Evolutionary conservation across 2,888 invertebrate genomes (phyloP), one percentile per base, ranked within the genome.

Genomic region (Stenotaenia linearis): DNA sequence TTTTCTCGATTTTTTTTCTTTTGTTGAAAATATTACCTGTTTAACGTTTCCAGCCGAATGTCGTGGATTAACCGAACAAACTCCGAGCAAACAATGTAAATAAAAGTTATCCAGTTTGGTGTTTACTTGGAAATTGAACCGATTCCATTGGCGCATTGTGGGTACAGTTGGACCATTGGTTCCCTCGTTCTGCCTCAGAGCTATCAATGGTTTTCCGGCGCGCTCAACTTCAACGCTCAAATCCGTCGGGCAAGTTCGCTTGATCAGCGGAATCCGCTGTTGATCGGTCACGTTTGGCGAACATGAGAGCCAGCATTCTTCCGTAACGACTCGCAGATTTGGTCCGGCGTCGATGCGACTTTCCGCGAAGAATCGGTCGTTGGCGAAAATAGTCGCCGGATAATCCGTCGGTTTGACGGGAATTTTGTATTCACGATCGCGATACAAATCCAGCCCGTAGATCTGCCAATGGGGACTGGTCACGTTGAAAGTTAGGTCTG

Each of bases 71-170:
- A 83, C 83, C 28, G 84, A 83, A 81, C 87, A 87, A 15, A 84
- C 83, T 1, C 84, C 84, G 40, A 86, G 80, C 69, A 84, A 83
- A 82, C 87, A 87, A 80, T 85, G 85, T 5, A 87, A 80, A 81
- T 83, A 85, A 18, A 84, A 69, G 15, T 81, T 80, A 4, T 82
- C 82, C 45, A 83, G 80, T 25, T 82, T 81, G 30, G 84, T 81
- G 76, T 81, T 83, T 45, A 85, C 80, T 75, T 83, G 83, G 79
- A 85, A 85, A 78, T 84, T 84, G 80, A 85, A 84, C 35, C 84
- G 81, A 81, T 83, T 82, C 77, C 81, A 82, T 79, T 82, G 83
- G 3, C 83, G 82, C 61, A 82, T 75, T 10, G 75, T 79, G 74
- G 78, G 81, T 61, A 80, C 21, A 76, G 77, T 61, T 15, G 79